A percentile compares a stretch with the other conserved stretches of the same genome.
phyloP scores from a whole-genome alignment of 2,797 vertebrate genomes.

The Syngnathus rostellatus region DNA sequence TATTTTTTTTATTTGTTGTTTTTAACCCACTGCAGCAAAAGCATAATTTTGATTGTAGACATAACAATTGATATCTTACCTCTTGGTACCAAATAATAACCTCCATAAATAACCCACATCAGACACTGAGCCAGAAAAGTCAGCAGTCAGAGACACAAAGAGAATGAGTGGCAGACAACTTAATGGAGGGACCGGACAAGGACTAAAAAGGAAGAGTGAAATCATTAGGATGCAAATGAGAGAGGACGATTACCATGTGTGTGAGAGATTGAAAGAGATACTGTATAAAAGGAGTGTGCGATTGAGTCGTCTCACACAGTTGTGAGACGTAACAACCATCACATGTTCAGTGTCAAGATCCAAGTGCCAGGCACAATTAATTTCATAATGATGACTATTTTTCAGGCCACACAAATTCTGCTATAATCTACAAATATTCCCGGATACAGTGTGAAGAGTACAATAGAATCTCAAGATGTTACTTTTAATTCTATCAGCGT shows the following conservation, averaged over 20 bases:
- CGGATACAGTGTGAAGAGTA: background rate
- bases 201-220: constrained; percentile 56
- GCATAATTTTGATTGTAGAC: background rate
- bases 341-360: constrained; percentile 42
- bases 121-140: constrained; percentile 29
- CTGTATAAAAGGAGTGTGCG: constrained; percentile 54
- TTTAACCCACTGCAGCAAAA: background rate
- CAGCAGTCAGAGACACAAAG: constrained; percentile 44
- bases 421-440: background rate
- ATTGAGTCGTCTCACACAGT: constrained; percentile 49
- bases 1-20: too few relatives aligned
- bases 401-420: constrained; percentile 7
- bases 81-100: constrained; percentile 29
- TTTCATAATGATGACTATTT: constrained; percentile 50
- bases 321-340: constrained; percentile 41
- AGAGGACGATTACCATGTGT: constrained; percentile 72
- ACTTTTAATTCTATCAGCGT: too few relatives aligned
- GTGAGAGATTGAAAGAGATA: constrained; percentile 61
- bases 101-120: constrained; percentile 19
- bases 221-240: constrained; percentile 89
- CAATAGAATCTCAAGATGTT: background rate
- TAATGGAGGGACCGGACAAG: constrained; percentile 51
- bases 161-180: constrained; percentile 38
- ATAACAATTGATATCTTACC: background rate
- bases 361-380: constrained; percentile 44